Percentiles rank a stretch among this genome's conserved stretches.
These are phyloP conservation scores for Tachypleus tridentatus DNA, from an alignment of 1,140 invertebrate genomes.

Conservation along the genomic window DNA sequence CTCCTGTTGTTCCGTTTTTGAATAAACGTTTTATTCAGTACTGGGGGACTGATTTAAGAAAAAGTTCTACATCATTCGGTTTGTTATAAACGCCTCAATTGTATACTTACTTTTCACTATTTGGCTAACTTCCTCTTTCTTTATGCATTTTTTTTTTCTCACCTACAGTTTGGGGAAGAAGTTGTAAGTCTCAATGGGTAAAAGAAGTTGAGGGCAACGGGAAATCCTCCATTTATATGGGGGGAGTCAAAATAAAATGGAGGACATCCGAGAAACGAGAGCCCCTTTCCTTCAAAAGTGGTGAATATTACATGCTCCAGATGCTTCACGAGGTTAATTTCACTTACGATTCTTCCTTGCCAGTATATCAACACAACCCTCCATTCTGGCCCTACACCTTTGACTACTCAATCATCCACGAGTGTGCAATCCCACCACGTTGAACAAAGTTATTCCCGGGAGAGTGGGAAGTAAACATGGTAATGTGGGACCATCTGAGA, in stretches of 20 bases:
- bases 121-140: no score
- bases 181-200: no score
- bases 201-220: no score
- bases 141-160: neutral
- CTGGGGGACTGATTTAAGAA: no score
- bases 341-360: constrained; percentile 85
- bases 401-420: constrained; percentile 83
- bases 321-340: constrained; percentile 89
- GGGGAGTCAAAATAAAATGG: constrained; percentile 72
- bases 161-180: no score
- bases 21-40: no score
- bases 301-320: constrained; percentile 90
- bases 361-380: constrained; percentile 79
- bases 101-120: neutral
- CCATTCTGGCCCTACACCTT: constrained; percentile 84
- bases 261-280: constrained; percentile 76
- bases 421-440: constrained; percentile 87
- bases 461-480: constrained; percentile 58
- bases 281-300: constrained; percentile 81
- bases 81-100: no score
- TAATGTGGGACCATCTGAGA: constrained; percentile 48
- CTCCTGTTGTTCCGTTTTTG: no score
- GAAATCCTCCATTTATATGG: constrained; percentile 51
- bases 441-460: constrained; percentile 68
- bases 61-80: no score